Base-by-base conservation (phyloP, 2,113 vertebrate species). In the Pseudorasbora parva region DNA sequence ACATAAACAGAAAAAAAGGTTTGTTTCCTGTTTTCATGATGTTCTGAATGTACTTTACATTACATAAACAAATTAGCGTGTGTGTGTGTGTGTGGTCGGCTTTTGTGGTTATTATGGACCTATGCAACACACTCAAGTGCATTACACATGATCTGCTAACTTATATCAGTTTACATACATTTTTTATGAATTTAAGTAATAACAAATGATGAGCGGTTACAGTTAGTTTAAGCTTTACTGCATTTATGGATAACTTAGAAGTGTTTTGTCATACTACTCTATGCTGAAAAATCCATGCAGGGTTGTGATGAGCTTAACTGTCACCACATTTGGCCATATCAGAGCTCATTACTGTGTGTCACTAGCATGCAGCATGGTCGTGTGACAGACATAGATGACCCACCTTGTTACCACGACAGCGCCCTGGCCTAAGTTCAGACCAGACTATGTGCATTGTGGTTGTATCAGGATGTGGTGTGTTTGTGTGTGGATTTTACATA, bases 361-460 rank as follows among this genome's bases (percentile, higher is more conserved):
- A 2, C 5, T 21, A 64, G 47, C 41, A 78, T 85, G 74, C 56
- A 80, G 37, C 56, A 72, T 69, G 21, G 27, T n/a, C 51, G 37
- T 27, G 33, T 43, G 45, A 47, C 51, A 59, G 64, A 84, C 27
- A 8, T 59, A 21, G 78, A 75, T 59, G 81, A 86, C 23, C 15
- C 15, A 66, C 54, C 68, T 43, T 30, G 66, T 68, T 59, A 75
- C 86, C 84, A 84, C 83, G 89, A 88, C 78, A 10, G 78, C 45
- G 45, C 74, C 82, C 37, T 60, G 78, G 74, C 56, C 80, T 86
- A 88, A 83, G 88, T 86, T 83, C 87, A 68, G 86, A 90, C 82
- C 87, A 82, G 68, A 59, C 41, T 11, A 25, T 59, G 56, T 78
- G 19, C 69, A 84, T 75, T 60, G 30, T 10, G 78, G 68, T 57